phyloP scores from a whole-genome alignment of 2,113 vertebrate species.

The Anas platyrhynchos region DNA sequence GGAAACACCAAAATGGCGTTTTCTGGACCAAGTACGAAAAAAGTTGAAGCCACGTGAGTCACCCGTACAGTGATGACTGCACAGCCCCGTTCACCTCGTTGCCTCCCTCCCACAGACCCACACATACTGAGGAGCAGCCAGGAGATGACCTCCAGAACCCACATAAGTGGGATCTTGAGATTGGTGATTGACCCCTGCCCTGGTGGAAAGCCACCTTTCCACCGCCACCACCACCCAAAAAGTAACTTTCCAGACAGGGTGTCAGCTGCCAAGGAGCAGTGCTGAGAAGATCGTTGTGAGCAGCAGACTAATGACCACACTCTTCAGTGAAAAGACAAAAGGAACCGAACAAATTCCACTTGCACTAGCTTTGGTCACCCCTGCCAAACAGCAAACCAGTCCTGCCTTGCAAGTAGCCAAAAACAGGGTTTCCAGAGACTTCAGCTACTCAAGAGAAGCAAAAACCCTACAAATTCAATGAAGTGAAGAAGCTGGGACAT shows the following conservation, averaged over 20 bases:
- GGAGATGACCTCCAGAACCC: neutral
- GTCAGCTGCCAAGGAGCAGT: neutral
- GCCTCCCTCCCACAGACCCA: neutral
- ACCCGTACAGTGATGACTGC: neutral
- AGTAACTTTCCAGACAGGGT: neutral
- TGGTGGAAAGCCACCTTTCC: neutral
- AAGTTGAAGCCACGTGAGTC: neutral
- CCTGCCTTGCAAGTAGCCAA: neutral
- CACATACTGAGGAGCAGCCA: neutral
- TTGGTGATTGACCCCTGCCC: neutral
- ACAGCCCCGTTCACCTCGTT: neutral
- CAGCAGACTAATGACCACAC: neutral
- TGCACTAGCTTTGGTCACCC: neutral
- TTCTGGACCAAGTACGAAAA: neutral
- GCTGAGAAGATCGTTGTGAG: neutral
- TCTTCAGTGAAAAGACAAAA: neutral
- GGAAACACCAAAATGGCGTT: constrained; percentile 51
- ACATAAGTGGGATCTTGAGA: neutral
- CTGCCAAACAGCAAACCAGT: neutral
- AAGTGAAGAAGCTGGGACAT: neutral
- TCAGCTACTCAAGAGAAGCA: neutral
- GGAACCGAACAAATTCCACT: neutral
- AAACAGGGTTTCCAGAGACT: neutral
- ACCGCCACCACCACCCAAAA: neutral
- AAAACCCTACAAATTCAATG: neutral